phyloP scores from a whole-genome alignment of 1,140 invertebrate species.

The Achatina immaculata region DNA sequence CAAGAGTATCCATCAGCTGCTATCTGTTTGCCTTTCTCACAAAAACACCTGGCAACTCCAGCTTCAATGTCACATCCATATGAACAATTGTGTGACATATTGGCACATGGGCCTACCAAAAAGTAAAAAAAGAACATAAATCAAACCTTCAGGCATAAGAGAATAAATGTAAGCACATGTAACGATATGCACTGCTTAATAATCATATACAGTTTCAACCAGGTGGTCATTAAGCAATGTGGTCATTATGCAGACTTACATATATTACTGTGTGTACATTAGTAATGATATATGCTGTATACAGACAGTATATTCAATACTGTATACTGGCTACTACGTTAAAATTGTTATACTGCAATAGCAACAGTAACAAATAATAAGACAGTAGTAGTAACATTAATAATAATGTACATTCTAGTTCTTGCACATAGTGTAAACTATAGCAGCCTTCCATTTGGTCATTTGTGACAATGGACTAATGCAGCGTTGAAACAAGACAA shows the following conservation, averaged over 20 bases:
- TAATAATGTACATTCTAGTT: no score
- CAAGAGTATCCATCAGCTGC: neutral
- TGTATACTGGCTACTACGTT: no score
- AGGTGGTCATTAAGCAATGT: neutral
- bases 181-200: neutral
- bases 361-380: no score
- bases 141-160: neutral
- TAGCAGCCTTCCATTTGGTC: no score
- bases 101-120: slow-evolving; percentile 6
- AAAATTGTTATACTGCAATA: no score
- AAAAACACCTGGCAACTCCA: slow-evolving; percentile 13
- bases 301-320: neutral
- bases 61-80: slow-evolving; percentile 25
- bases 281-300: neutral
- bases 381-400: no score
- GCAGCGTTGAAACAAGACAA: no score
- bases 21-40: neutral
- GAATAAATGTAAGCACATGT: neutral
- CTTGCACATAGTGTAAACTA: no score
- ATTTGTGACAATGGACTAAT: no score
- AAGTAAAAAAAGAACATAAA: neutral
- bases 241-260: neutral
- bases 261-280: no score
- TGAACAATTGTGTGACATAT: neutral
- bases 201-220: neutral